Base-by-base conservation (phyloP, 1,140 invertebrate species). In the Calycopis cecrops region DNA sequence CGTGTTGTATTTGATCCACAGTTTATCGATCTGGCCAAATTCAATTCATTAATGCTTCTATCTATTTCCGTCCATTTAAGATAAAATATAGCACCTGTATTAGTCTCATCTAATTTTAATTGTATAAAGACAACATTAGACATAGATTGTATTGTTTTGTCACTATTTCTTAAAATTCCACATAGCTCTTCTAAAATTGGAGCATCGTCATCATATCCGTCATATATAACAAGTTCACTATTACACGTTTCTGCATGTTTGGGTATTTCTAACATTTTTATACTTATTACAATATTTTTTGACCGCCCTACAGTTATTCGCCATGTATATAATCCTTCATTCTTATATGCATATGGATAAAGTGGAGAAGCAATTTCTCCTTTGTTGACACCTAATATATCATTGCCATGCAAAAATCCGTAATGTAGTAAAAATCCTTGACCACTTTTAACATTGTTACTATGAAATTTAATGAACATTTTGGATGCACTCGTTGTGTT, bases 381-480 rank as follows among this genome's bases (percentile, higher is more conserved):
- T 0, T 50, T 69, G 0, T 85, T 69, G 11, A 92, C 91, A 42
- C 61, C 84, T n/a, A 42, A 65, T 9, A 95, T 78, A 38, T 92
- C 89, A 67, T 91, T 91, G 3, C 90, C 90, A 67, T 90, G 89
- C 12, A 90, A 80, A 63, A 94, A 88, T 52, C 79, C 89, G 73
- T 94, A 98, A 59, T 92, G 89, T 1, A 92, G 92, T 12, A 92
- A 67, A 77, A 99, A 98, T 49, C 97, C 97, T 63, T 85, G 82
- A 1, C 87, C 91, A 4, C 91, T 91, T 3, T 88, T 88, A 35
- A 90, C 85, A 12, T 87, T 85, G 69, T 94, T 91, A 62, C 93
- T 95, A 60, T 92, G 91, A 73, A 98, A 98, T 73, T 94, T 94
- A 2, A 98, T 88, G 92, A 94, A 98, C 3, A 97, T 68, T 35